Evolutionary conservation across 2,797 vertebrate species (phyloP), one percentile per base, ranked within the genome.

Genomic region (Platyrinchus mystaceus): DNA sequence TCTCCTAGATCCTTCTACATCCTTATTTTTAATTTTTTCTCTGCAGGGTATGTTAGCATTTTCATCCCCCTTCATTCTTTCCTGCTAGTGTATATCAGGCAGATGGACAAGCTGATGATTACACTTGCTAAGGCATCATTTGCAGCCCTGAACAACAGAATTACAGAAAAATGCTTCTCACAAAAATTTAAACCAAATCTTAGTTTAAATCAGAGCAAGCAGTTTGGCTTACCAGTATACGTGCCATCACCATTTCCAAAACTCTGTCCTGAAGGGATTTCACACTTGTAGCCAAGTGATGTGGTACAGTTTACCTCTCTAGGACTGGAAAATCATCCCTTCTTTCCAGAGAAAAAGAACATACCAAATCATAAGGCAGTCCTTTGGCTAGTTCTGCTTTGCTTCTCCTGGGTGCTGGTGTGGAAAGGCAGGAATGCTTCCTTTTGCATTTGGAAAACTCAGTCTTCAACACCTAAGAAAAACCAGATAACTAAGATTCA

Each of bases 401-500:
- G 53, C 39, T 87, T 4, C 62, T 87, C 22, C 50, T 71, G 34
- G 19, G 7, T 73, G 39, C 39, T 83, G 28, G 7, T 71, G 9
- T 75, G 49, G 69, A 89, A 87, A 87, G 49, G 49, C 64, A 75
- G 52, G 36, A 91, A 70, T 64, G 34, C 34, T 93, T 94, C 46
- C 63, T 87, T 95, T 92, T 89, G 78, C 55, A 1, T 79, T 93
- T 73, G 49, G 62, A 87, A 90, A 89, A 92, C 43, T 84, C 82
- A n/a, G 8, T 84, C 60, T 91, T 64, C 89, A 84, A 83, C 71
- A 91, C 68, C 76, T 83, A 83, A 83, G 84, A 46, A 93, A 91
- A 94, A 93, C 17, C 83, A 91, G 68, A 91, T 53, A 81, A 66
- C 50, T 75, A 59, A 87, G 68, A 90, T 70, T 89, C 80, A 93